Evolutionary conservation across 2,113 vertebrate species (phyloP).

Genomic region (Carettochelys insculpta): DNA sequence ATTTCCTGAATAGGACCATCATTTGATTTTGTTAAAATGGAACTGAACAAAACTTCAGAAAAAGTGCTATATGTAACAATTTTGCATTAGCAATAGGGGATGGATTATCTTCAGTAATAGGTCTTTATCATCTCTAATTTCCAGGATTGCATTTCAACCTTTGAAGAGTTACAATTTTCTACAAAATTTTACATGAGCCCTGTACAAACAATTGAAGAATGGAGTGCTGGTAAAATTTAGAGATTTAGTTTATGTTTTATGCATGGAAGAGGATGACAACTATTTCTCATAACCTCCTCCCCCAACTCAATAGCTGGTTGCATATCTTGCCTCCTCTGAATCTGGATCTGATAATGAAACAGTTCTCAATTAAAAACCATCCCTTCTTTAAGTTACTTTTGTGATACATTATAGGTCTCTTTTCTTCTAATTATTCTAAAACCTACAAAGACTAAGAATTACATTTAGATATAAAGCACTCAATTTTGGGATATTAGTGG

Average conservation of each 20-base stretch:
- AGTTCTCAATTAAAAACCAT: not conserved
- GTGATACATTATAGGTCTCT: not conserved
- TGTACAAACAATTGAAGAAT: not conserved
- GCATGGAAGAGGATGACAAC: not conserved
- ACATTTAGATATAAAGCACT: not conserved
- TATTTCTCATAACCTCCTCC: not conserved
- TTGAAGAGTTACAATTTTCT: not conserved
- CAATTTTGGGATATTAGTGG: not conserved
- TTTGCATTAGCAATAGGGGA: not conserved
- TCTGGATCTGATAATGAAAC: not conserved
- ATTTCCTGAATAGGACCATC: not conserved
- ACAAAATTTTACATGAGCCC: not conserved
- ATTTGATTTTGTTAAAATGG: not conserved
- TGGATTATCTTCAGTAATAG: not conserved
- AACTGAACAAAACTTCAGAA: not conserved
- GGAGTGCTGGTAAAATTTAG: not conserved
- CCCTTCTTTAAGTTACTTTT: not conserved
- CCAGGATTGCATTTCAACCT: not conserved
- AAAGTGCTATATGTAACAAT: not conserved
- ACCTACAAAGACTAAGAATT: not conserved
- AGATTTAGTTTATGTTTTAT: not conserved
- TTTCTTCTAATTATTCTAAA: constrained; percentile 6
- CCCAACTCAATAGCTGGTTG: not conserved
- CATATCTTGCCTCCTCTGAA: not conserved
- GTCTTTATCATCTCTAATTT: not conserved